These are phyloP conservation scores for Plebejus argus DNA, from an alignment of 2,888 invertebrate genomes.

Conservation along the genomic window DNA sequence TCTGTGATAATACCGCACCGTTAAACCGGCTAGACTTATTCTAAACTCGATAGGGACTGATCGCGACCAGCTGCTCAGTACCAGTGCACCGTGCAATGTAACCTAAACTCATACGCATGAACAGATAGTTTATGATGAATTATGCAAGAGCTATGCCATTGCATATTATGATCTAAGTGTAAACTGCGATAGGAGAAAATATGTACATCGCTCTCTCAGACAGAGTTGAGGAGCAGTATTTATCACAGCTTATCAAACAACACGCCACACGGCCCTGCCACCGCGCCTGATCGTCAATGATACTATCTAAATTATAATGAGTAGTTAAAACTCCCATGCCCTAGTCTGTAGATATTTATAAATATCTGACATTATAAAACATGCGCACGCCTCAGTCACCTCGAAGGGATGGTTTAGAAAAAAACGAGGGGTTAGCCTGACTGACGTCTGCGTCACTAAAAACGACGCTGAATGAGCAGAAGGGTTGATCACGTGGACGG, in stretches of 20 bases:
- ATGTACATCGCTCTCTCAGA: neutral
- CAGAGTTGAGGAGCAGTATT: neutral
- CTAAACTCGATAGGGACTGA: neutral
- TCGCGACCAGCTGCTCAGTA: too few relatives aligned
- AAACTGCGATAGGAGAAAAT: neutral
- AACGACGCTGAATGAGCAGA: neutral
- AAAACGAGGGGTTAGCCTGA: neutral
- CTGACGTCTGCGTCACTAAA: neutral
- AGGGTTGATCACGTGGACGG: neutral
- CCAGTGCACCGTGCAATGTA: too few relatives aligned
- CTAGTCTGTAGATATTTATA: neutral
- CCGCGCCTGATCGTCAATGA: neutral
- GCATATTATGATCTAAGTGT: too few relatives aligned
- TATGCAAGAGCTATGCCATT: neutral
- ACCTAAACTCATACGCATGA: neutral
- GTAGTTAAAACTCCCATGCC: neutral
- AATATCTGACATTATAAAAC: slow-evolving; percentile 19
- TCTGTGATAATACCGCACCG: neutral
- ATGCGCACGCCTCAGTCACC: neutral
- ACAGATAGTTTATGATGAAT: neutral
- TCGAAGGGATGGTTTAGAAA: slow-evolving; percentile 1
- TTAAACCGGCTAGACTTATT: neutral
- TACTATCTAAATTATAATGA: neutral
- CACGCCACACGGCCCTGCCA: neutral
- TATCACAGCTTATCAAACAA: neutral